Evolutionary conservation across 1,140 invertebrate genomes (phyloP), one percentile per base, ranked within the genome.

Genomic region (Drosophila athabasca): DNA sequence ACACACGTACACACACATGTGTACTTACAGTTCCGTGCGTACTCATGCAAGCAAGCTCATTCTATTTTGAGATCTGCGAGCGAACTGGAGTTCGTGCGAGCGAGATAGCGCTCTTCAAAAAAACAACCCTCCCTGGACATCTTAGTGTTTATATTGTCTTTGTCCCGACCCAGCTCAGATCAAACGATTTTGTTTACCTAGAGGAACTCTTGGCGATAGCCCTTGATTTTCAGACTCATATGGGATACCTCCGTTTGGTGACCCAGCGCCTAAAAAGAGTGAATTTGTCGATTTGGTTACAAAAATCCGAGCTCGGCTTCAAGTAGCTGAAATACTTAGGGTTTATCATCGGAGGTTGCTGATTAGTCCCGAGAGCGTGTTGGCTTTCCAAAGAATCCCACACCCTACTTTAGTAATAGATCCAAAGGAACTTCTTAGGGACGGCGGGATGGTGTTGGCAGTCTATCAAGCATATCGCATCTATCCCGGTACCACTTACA

Each of bases 241-340:
- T 59, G 2, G 6, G 7, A 4, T 11, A 15, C 2, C 17, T 59
- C 15, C 6, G 29, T 1, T 11, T 35, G 15, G 44, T 59, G 1
- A 13, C 45, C 6, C 44, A 31, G 6, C 35, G 45, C 17, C 15
- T 49, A 2, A 35, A 8, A 11, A 26, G 17, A n/a, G 50, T 92
- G 7, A 83, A 90, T 19, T 62, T 94, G 22, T 4, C 22, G 22
- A 24, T 24, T 4, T 2, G 22, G 0, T 3, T 24, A 24, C 3
- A n/a, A 6, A 45, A 45, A 17, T 45, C 44, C 5, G 19, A 45
- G 8, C 19, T 45, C 15, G 19, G 44, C 6, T 45, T 45, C 8
- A 17, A 6, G 6, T 45, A 6, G 5, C n/a, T 45, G 44, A 45
- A n/a, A 7, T 45, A 45, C 44, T 17, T 45, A 0, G 44, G 44